Conservation (phyloP, 2,113 vertebrate species). For the Dicerorhinus sumatrensis region DNA sequence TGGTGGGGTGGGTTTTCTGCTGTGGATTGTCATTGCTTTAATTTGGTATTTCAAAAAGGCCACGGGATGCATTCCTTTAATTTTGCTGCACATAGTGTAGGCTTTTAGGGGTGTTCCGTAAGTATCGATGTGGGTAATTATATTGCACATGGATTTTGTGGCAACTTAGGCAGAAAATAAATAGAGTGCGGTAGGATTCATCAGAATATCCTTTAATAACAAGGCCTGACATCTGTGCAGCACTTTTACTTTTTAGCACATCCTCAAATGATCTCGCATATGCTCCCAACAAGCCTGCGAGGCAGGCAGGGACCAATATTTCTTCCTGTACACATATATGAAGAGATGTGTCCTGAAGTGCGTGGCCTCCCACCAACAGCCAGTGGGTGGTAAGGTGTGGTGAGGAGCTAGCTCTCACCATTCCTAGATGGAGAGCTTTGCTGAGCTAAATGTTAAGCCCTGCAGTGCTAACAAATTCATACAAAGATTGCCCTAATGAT, state of each 20-base stretch:
- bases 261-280: neutral
- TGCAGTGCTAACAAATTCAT: neutral
- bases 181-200: neutral
- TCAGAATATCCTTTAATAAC: slow-evolving; percentile 57
- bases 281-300: neutral
- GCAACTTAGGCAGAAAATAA: slow-evolving; percentile 66
- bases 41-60: slow-evolving; percentile 68
- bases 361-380: neutral
- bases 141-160: slow-evolving; percentile 68
- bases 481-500: neutral
- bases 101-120: slow-evolving; percentile 53
- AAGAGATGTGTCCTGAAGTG: neutral
- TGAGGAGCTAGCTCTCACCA: neutral
- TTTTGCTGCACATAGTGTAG: slow-evolving; percentile 41
- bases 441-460: neutral
- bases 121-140: slow-evolving; percentile 54
- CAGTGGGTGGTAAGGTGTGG: neutral
- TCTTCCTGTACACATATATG: neutral
- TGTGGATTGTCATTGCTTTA: slow-evolving; percentile 59
- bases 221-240: neutral
- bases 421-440: neutral
- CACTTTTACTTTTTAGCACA: neutral
- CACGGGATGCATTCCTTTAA: slow-evolving; percentile 66
- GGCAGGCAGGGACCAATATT: neutral
- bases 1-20: slow-evolving; percentile 57